Conservation (phyloP, 2,113 vertebrate genomes). For the Apistogramma diplotaenia region DNA sequence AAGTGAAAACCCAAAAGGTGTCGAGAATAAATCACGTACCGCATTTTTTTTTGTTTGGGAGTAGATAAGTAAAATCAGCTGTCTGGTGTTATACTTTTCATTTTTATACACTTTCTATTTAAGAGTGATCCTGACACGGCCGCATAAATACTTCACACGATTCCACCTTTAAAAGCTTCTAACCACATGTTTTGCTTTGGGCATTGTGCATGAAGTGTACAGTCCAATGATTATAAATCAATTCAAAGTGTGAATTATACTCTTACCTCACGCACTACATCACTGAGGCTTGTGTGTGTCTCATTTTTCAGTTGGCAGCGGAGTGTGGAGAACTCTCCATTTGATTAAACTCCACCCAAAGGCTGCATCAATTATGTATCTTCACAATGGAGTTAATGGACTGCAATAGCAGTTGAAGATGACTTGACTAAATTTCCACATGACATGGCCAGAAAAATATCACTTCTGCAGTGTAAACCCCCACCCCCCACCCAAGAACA, state of each 20-base stretch:
- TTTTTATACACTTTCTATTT: constrained; percentile 11
- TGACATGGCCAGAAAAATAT: constrained; percentile 65
- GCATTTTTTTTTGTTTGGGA: not conserved
- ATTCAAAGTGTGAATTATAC: constrained; percentile 59
- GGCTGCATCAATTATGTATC: constrained; percentile 78
- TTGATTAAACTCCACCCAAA: constrained; percentile 77
- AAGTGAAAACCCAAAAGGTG: not conserved
- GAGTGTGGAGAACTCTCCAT: constrained; percentile 64
- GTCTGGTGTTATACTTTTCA: not conserved
- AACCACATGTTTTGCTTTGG: constrained; percentile 21
- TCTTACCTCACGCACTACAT: constrained; percentile 47
- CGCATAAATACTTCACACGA: constrained; percentile 2
- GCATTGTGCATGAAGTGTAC: constrained; percentile 30
- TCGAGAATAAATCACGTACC: not conserved
- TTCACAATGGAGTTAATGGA: constrained; percentile 76
- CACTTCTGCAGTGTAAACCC: constrained; percentile 47
- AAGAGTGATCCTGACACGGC: constrained; percentile 4
- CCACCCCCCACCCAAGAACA: too few relatives aligned
- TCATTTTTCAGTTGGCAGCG: constrained; percentile 66
- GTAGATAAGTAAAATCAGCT: constrained; percentile 24
- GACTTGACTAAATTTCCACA: constrained; percentile 75
- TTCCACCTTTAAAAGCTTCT: constrained; percentile 33
- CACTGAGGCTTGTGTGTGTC: constrained; percentile 43
- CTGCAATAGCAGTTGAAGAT: constrained; percentile 72
- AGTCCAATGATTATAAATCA: constrained; percentile 62